Conservation (phyloP, 2,797 vertebrate species). For the Smutsia temminckii region DNA sequence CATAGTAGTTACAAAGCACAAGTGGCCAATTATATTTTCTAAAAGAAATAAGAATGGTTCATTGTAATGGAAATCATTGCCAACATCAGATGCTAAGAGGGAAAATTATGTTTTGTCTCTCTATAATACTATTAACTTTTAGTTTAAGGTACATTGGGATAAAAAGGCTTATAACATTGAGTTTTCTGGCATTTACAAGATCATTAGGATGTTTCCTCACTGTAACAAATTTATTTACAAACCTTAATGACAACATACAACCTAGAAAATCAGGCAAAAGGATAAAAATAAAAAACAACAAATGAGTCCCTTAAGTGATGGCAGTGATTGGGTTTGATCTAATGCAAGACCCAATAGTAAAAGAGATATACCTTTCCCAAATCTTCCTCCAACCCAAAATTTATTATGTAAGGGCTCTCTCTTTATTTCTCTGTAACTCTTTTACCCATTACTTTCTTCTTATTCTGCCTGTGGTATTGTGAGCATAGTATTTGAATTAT, state of each 20-base stretch:
- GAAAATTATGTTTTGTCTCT: conserved; percentile 1
- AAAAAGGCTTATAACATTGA: not conserved
- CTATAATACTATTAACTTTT: not conserved
- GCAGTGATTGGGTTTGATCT: not conserved
- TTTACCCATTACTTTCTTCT: not conserved
- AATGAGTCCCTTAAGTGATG: not conserved
- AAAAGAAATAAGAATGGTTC: not conserved
- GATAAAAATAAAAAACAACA: too few species aligned
- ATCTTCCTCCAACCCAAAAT: not conserved
- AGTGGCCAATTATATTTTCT: not conserved
- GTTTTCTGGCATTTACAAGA: not conserved
- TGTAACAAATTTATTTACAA: conserved; percentile 2
- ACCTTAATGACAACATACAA: not conserved
- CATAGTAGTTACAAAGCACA: conserved; percentile 15
- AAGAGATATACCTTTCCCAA: not conserved
- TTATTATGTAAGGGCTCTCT: not conserved
- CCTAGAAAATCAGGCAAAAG: conserved; percentile 13
- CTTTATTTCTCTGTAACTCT: not conserved
- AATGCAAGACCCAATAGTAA: not conserved
- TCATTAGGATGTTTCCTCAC: not conserved
- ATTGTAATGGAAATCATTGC: not conserved
- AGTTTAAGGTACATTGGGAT: not conserved
- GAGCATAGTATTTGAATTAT: not conserved
- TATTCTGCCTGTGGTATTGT: not conserved
- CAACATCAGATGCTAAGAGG: not conserved